These are phyloP conservation scores for Lissonota sp. DNA, from an alignment of 2,888 invertebrate genomes.

Conservation along the genomic window DNA sequence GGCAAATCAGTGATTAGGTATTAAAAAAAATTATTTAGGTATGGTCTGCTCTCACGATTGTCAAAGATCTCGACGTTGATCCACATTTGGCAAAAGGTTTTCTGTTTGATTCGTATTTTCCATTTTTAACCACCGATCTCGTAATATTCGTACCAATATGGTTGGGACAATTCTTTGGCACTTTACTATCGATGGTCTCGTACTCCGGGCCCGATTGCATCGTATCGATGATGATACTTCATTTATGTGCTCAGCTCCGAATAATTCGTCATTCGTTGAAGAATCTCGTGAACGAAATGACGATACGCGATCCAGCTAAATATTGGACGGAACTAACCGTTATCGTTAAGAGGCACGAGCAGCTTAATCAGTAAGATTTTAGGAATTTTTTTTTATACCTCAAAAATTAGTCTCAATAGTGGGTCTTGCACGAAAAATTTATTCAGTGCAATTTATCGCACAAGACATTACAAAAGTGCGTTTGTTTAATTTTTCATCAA, in stretches of 20 bases:
- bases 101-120: slow-evolving; percentile 48
- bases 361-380: slow-evolving; percentile 59
- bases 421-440: too few species aligned
- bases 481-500: slow-evolving; percentile 11
- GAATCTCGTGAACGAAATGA: slow-evolving; percentile 56
- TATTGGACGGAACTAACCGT: slow-evolving; percentile 41
- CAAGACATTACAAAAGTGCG: too few species aligned
- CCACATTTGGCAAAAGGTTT: slow-evolving; percentile 39
- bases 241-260: slow-evolving; percentile 74
- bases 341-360: slow-evolving; percentile 60
- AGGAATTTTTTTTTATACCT: not conserved
- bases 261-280: slow-evolving; percentile 50
- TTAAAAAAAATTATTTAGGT: slow-evolving; percentile 13
- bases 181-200: slow-evolving; percentile 67
- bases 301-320: slow-evolving; percentile 21
- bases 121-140: slow-evolving; percentile 52
- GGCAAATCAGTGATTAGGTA: not conserved
- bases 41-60: slow-evolving; percentile 10
- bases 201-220: slow-evolving; percentile 74
- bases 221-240: slow-evolving; percentile 72
- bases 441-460: too few species aligned
- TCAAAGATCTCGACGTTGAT: slow-evolving; percentile 21
- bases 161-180: slow-evolving; percentile 71
- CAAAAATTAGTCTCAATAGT: too few species aligned
- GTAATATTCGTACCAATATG: slow-evolving; percentile 71